Conservation (phyloP, 23 tunicate species). For the Ciona savignyi region DNA sequence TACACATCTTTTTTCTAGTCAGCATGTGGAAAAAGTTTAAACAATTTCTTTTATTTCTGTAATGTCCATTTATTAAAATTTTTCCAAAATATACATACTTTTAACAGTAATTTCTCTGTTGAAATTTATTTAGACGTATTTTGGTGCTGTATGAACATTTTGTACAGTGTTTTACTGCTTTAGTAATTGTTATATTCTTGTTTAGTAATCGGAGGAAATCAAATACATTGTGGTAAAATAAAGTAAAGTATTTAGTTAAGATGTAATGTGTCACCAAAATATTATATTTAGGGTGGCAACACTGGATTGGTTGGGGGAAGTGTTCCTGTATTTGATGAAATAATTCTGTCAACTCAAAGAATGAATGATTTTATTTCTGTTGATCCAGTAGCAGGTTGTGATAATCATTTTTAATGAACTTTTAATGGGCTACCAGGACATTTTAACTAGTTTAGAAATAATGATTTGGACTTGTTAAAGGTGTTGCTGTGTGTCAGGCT, state of each 20-base stretch:
- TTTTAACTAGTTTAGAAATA: too few relatives aligned
- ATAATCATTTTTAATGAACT: too few relatives aligned
- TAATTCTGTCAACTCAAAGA: slow-evolving; percentile 68
- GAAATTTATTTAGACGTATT: too few relatives aligned
- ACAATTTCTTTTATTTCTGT: too few relatives aligned
- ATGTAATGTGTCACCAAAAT: background rate
- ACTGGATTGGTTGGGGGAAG: slow-evolving; percentile 98
- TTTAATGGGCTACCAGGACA: background rate
- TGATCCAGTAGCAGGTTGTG: slow-evolving; percentile 88
- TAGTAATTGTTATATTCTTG: too few relatives aligned
- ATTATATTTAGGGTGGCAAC: slow-evolving; percentile 70
- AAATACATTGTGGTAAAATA: background rate
- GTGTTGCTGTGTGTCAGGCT: slow-evolving; percentile 78
- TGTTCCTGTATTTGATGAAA: slow-evolving; percentile 98
- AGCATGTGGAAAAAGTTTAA: too few relatives aligned
- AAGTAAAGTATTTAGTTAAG: too few relatives aligned
- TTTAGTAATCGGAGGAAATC: background rate
- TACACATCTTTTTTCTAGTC: too few relatives aligned
- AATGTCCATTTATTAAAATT: too few relatives aligned
- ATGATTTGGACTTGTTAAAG: slow-evolving; percentile 18
- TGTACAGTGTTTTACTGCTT: too few relatives aligned
- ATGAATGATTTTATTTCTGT: slow-evolving; percentile 78
- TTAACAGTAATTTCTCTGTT: background rate
- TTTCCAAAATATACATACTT: background rate
- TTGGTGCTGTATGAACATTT: too few relatives aligned